A percentile compares a stretch with the other conserved stretches of the same genome.
These are phyloP conservation scores for Troides oblongomaculatus DNA, from an alignment of 2,888 invertebrate genomes.

Conservation along the genomic window DNA sequence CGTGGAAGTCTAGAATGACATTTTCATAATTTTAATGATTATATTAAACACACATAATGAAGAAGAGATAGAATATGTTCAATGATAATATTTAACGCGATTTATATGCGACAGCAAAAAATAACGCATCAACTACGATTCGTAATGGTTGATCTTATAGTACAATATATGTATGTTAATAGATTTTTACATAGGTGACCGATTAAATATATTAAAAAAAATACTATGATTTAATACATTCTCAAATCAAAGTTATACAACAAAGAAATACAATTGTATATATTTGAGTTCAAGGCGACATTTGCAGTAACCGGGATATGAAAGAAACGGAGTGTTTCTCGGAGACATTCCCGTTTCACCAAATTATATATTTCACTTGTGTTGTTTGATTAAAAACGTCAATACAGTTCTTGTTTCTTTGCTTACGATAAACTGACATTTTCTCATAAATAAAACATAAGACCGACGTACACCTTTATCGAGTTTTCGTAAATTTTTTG, in stretches of 20 bases:
- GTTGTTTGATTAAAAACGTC: constrained; percentile 28
- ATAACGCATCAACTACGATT: too few species aligned
- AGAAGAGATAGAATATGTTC: too few species aligned
- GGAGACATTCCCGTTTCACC: constrained; percentile 24
- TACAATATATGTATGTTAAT: too few species aligned
- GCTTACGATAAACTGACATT: constrained; percentile 25
- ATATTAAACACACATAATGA: too few species aligned
- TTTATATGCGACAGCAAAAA: too few species aligned
- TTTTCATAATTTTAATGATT: too few species aligned
- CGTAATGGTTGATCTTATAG: too few species aligned
- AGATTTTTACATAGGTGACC: too few species aligned
- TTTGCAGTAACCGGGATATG: constrained; percentile 25
- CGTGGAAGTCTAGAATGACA: too few species aligned
- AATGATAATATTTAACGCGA: too few species aligned
- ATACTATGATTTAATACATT: not conserved
- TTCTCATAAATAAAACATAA: constrained; percentile 18
- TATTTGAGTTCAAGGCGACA: constrained; percentile 25
- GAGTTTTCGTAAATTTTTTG: not conserved
- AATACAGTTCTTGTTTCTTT: constrained; percentile 21
- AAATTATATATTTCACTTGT: constrained; percentile 26
- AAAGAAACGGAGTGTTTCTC: constrained; percentile 13
- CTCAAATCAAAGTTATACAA: not conserved
- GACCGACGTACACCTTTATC: not conserved
- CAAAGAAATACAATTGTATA: constrained; percentile 8
- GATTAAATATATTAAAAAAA: not conserved